A percentile compares a stretch with the other conserved stretches of the same genome.
These are phyloP conservation scores for Mastigias papua DNA, from an alignment of 30 jellyfish, hydroid and myxozoan species.

Conservation along the genomic window DNA sequence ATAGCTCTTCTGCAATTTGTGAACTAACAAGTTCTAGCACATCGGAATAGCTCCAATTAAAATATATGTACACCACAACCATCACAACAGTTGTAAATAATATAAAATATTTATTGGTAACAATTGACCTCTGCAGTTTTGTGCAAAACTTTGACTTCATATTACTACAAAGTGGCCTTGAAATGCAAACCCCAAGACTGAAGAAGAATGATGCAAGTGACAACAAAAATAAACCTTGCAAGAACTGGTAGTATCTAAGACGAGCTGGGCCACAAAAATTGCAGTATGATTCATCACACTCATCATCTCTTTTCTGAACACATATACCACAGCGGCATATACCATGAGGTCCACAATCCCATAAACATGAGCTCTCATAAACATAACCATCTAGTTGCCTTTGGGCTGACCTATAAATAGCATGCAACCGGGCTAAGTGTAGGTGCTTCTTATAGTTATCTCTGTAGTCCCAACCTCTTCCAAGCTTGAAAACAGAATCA, in stretches of 20 bases:
- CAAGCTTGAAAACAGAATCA: constrained; percentile 50
- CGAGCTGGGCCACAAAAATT: constrained; percentile 71
- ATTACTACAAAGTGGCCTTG: neutral
- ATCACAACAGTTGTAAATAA: constrained; percentile 7
- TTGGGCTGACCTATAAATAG: constrained; percentile 50
- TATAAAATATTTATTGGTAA: constrained; percentile 20
- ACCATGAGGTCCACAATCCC: constrained; percentile 97
- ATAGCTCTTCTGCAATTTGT: constrained; percentile 80
- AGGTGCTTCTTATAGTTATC: constrained; percentile 31
- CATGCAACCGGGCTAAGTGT: constrained; percentile 68
- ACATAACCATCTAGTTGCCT: constrained; percentile 30
- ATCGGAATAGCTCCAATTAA: constrained; percentile 29
- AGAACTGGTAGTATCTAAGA: constrained; percentile 37
- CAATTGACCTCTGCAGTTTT: constrained; percentile 44
- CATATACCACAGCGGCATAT: constrained; percentile 94
- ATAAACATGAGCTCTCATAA: constrained; percentile 71
- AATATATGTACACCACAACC: neutral
- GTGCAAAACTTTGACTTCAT: constrained; percentile 24
- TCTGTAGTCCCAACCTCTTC: constrained; percentile 69
- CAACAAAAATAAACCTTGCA: constrained; percentile 10
- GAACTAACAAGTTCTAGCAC: constrained; percentile 54
- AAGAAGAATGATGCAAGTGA: neutral
- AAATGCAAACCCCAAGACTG: constrained; percentile 10
- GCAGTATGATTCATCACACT: constrained; percentile 68
- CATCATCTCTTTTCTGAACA: constrained; percentile 49